phyloP scores from a whole-genome alignment of 1,140 invertebrate genomes.

The Scaptomyza montana region DNA sequence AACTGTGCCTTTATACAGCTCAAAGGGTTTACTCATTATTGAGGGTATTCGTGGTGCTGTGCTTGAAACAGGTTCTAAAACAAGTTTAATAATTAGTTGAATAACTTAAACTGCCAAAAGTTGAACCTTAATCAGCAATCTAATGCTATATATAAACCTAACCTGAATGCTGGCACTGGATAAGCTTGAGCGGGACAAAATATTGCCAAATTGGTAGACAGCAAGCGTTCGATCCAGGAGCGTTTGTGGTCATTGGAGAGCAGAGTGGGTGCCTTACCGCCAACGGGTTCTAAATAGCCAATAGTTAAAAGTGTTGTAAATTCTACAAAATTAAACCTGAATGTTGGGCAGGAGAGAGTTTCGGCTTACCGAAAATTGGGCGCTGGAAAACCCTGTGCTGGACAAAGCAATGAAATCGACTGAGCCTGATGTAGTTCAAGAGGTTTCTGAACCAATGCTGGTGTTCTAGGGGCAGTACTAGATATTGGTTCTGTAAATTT shows the following conservation, averaged over 20 bases:
- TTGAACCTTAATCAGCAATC: not conserved
- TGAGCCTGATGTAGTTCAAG: constrained; percentile 62
- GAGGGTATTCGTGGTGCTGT: constrained; percentile 68
- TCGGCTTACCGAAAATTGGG: constrained; percentile 83
- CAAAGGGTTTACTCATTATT: constrained; percentile 85
- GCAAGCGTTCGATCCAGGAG: constrained; percentile 85
- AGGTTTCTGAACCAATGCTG: constrained; percentile 61
- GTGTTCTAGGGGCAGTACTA: constrained; percentile 85
- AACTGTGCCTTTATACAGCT: constrained; percentile 82
- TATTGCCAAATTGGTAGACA: constrained; percentile 51
- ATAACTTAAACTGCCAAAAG: constrained; percentile 64
- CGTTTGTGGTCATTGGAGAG: constrained; percentile 86
- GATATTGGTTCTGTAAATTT: constrained; percentile 85
- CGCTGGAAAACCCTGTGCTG: constrained; percentile 88
- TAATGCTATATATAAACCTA: constrained; percentile 67
- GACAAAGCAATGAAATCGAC: constrained; percentile 86
- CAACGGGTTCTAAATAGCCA: constrained; percentile 86
- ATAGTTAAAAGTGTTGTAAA: not conserved
- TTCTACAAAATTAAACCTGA: constrained; percentile 35
- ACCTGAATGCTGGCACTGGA: constrained; percentile 88
- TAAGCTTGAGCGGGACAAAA: constrained; percentile 88
- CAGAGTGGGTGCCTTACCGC: constrained; percentile 88
- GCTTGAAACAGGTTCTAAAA: constrained; percentile 83
- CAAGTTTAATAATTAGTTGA: constrained; percentile 15
- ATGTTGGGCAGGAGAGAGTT: constrained; percentile 4